Percentiles rank a stretch among this genome's conserved stretches.
phyloP scores from a whole-genome alignment of 2,113 vertebrate species.

The Bubo blakistoni region DNA sequence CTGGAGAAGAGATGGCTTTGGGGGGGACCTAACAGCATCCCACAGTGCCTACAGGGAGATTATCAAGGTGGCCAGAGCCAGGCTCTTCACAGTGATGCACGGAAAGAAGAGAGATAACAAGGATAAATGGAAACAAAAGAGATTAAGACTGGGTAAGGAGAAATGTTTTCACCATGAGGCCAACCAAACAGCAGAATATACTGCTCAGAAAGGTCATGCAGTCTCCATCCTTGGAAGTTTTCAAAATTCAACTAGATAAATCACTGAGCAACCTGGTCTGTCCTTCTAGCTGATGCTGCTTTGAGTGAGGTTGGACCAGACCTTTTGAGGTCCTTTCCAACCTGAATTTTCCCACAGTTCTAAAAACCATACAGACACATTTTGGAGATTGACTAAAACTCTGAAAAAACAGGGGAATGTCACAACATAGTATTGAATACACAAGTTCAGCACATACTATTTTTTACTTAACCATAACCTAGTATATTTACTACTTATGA shows the following conservation, averaged over 20 bases:
- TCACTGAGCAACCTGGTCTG: not conserved
- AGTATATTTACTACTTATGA: not conserved
- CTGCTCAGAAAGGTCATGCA: not conserved
- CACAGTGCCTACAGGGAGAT: not conserved
- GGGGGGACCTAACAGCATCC: not conserved
- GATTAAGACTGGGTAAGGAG: not conserved
- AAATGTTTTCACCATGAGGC: not conserved
- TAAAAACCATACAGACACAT: not conserved
- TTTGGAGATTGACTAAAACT: not conserved
- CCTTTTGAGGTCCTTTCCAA: not conserved
- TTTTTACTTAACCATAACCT: not conserved
- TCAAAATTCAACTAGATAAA: not conserved
- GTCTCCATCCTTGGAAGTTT: not conserved
- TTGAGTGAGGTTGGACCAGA: not conserved
- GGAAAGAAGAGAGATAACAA: not conserved
- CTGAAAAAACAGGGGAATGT: not conserved
- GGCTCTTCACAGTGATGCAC: not conserved
- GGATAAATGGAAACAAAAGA: not conserved
- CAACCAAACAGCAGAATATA: not conserved
- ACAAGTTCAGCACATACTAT: rapidly evolving
- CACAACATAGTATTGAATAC: not conserved
- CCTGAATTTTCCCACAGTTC: not conserved
- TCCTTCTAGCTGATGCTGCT: not conserved
- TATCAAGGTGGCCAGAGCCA: not conserved
- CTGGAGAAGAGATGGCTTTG: not conserved